Percentiles rank a stretch among this genome's conserved stretches.
phyloP scores from a whole-genome alignment of 2,888 invertebrate genomes.

The Frankliniella fusca region DNA sequence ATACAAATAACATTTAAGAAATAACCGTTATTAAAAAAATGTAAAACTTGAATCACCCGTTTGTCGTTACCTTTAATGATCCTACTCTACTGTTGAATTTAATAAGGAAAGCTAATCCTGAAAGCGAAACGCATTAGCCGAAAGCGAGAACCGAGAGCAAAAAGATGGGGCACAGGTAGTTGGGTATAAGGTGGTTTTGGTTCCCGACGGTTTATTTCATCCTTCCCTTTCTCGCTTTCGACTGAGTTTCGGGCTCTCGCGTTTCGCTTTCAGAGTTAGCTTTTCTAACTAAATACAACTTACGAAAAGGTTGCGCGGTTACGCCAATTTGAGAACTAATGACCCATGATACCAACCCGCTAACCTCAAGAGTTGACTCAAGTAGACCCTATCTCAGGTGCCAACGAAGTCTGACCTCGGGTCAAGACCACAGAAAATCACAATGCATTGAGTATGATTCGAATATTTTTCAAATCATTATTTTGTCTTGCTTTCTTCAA shows the following conservation, averaged over 20 bases:
- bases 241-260: no score
- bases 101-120: neutral
- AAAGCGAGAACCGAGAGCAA: no score
- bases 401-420: neutral
- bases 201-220: no score
- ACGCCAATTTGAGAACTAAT: neutral
- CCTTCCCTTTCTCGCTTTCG: no score
- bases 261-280: neutral
- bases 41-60: constrained; percentile 24
- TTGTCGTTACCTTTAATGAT: constrained; percentile 5
- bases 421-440: constrained; percentile 4
- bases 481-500: neutral
- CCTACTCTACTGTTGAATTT: neutral
- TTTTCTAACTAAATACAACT: neutral
- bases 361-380: neutral
- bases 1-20: constrained; percentile 27
- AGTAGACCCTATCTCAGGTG: neutral
- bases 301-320: neutral
- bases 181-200: no score
- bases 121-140: no score
- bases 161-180: no score
- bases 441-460: constrained; percentile 7
- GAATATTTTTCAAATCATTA: constrained; percentile 6
- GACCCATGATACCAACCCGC: neutral
- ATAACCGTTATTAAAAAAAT: constrained; percentile 19